These are phyloP conservation scores for Aurelia aurita DNA, from an alignment of 30 jellyfish, hydroid and myxozoan genomes.

Conservation along the genomic window DNA sequence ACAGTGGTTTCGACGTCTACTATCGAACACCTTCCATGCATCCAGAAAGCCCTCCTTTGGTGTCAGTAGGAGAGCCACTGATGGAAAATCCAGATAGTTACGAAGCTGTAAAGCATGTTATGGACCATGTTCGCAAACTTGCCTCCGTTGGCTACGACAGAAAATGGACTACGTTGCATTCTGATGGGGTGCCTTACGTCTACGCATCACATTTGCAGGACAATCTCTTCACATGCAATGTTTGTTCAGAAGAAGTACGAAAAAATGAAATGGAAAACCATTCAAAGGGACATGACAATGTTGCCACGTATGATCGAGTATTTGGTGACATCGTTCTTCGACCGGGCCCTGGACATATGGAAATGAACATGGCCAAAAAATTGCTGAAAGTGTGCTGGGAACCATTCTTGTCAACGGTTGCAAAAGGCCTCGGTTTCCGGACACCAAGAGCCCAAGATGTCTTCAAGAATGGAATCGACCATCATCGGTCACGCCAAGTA, in stretches of 20 bases:
- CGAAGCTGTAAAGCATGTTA: neutral
- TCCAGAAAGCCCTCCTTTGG: neutral
- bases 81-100: neutral
- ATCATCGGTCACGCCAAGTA: neutral
- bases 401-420: neutral
- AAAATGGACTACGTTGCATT: neutral
- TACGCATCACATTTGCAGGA: neutral
- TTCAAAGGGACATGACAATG: neutral
- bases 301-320: neutral
- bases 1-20: neutral
- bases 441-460: neutral
- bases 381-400: conserved; percentile 2
- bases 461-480: neutral
- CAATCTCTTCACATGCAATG: neutral
- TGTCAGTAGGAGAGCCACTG: neutral
- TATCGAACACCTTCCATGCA: conserved; percentile 1
- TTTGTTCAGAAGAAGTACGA: neutral
- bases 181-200: neutral
- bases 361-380: conserved; percentile 6
- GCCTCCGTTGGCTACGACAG: neutral
- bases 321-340: neutral
- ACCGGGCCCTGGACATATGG: neutral
- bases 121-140: neutral
- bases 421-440: neutral
- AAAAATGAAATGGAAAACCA: neutral